Conservation (phyloP, 2,888 invertebrate genomes). For the Hymenopus coronatus region DNA sequence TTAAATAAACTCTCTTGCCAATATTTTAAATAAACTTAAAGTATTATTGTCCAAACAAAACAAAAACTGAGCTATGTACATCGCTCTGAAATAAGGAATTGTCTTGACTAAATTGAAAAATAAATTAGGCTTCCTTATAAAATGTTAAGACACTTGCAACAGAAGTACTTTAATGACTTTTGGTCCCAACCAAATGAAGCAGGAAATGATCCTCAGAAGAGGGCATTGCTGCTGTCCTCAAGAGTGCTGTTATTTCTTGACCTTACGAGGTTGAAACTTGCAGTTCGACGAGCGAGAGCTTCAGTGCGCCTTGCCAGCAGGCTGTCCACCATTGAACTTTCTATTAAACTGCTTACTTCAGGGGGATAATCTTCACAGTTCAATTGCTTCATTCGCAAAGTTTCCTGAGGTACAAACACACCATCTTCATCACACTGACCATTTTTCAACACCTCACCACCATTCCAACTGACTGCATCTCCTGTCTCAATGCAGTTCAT, state of each 20-base stretch:
- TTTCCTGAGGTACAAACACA: not conserved
- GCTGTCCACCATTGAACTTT: constrained; percentile 28
- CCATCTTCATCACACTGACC: not conserved
- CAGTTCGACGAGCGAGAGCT: constrained; percentile 33
- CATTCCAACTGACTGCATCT: not conserved
- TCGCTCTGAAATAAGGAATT: not conserved
- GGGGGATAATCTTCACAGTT: not conserved
- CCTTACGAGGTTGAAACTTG: constrained; percentile 36
- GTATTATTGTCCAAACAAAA: not conserved
- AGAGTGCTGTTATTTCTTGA: constrained; percentile 32
- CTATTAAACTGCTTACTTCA: not conserved
- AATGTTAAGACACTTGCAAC: not conserved
- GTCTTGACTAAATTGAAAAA: not conserved
- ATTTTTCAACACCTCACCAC: not conserved
- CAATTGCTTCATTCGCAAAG: not conserved
- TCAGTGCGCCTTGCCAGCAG: constrained; percentile 36
- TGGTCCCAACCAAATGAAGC: not conserved
- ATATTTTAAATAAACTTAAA: not conserved
- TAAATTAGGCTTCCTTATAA: not conserved
- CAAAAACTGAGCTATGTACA: not conserved
- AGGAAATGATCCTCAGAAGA: not conserved
- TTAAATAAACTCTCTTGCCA: not conserved
- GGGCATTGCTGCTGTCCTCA: constrained; percentile 27
- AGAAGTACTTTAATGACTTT: not conserved
- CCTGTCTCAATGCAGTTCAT: not conserved